Evolutionary conservation across 2,797 vertebrate genomes (phyloP).

Genomic region (Sebastes oblongus): DNA sequence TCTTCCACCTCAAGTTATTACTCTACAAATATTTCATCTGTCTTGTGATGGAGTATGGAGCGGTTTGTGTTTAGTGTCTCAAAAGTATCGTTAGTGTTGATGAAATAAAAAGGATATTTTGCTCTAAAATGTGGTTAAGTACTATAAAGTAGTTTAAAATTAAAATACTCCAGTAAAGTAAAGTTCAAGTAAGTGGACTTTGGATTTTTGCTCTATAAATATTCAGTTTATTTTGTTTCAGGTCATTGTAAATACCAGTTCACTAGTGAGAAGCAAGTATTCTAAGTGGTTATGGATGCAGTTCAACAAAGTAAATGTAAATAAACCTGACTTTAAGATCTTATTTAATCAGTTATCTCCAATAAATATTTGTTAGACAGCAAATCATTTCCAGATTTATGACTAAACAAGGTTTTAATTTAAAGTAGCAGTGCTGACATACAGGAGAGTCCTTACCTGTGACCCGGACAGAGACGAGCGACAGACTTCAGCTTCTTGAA

Average conservation of each 20-base stretch:
- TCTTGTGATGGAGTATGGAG: neutral
- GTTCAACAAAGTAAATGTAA: neutral
- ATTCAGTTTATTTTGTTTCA: neutral
- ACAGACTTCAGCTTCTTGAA: slow-evolving; percentile 58
- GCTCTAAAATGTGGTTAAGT: neutral
- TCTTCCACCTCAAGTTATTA: neutral
- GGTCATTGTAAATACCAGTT: neutral
- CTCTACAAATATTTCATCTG: neutral
- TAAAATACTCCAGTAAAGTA: neutral
- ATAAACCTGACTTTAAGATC: neutral
- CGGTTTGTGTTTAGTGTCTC: neutral
- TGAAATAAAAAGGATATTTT: neutral
- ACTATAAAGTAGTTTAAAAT: neutral
- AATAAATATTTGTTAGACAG: neutral
- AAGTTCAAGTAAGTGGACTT: neutral
- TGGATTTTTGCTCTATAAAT: neutral
- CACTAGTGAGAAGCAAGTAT: neutral
- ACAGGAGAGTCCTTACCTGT: slow-evolving; percentile 69
- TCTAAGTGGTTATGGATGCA: neutral
- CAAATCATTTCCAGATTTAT: neutral
- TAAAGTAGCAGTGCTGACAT: neutral
- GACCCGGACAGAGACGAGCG: slow-evolving; percentile 34
- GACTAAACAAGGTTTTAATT: neutral
- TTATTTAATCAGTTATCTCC: neutral
- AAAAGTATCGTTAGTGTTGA: neutral